Evolutionary conservation across 2,113 vertebrate genomes (phyloP).

Genomic region (Garra rufa): DNA sequence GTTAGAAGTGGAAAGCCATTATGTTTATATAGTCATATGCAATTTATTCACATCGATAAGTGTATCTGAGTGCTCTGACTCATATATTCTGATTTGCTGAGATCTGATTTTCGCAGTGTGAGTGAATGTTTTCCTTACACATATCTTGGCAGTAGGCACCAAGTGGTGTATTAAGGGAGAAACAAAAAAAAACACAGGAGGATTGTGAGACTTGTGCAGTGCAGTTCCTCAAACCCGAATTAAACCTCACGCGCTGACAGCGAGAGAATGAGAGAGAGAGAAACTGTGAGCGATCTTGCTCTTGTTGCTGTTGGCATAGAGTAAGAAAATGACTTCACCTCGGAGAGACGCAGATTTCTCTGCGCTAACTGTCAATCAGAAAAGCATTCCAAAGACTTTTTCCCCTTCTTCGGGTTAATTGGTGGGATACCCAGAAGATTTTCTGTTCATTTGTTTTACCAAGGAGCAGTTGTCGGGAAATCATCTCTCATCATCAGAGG

Average conservation of each 20-base stretch:
- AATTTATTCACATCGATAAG: conserved; percentile 40
- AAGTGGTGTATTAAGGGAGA: conserved; percentile 36
- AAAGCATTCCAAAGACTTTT: conserved; percentile 63
- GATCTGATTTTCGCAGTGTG: conserved; percentile 12
- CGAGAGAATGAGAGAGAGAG: conserved; percentile 30
- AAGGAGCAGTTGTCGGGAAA: conserved; percentile 83
- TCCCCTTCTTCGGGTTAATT: conserved; percentile 67
- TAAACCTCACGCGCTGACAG: conserved; percentile 70
- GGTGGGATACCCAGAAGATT: conserved; percentile 75
- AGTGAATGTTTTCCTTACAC: conserved; percentile 38
- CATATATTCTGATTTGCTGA: conserved; percentile 20
- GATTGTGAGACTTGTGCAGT: conserved; percentile 40
- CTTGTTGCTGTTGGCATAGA: conserved; percentile 80
- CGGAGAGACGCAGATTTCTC: conserved; percentile 69
- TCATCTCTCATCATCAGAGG: conserved; percentile 84
- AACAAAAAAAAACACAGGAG: conserved; percentile 41
- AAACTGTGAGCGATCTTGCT: conserved; percentile 45
- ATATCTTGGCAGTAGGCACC: conserved; percentile 23
- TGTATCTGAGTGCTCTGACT: conserved; percentile 29
- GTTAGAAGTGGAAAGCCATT: conserved; percentile 40
- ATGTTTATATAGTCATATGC: conserved; percentile 43
- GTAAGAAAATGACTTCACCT: conserved; percentile 77
- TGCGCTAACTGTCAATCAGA: conserved; percentile 69
- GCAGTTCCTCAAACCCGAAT: conserved; percentile 40
- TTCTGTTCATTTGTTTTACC: conserved; percentile 73